Evolutionary conservation across 2,888 invertebrate species (phyloP).

Genomic region (Melipona bicolor): DNA sequence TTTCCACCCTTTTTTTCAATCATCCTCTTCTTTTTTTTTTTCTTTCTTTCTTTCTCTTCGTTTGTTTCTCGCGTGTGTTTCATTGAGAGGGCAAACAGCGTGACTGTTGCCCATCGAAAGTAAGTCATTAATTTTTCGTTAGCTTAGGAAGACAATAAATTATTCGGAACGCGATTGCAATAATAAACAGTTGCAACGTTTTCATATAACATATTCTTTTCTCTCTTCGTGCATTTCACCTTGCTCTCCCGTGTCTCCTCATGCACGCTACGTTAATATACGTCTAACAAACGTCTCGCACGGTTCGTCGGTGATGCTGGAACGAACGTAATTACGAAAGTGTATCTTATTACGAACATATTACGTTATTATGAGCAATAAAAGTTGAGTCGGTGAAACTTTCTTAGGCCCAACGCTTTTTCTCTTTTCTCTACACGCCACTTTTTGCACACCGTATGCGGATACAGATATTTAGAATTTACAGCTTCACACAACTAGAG

Average conservation of each 20-base stretch:
- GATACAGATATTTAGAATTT: slow-evolving; percentile 82
- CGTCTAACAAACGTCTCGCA: slow-evolving; percentile 67
- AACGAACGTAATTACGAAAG: slow-evolving; percentile 75
- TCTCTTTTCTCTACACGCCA: neutral
- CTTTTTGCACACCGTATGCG: slow-evolving; percentile 57
- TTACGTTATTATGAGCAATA: slow-evolving; percentile 79
- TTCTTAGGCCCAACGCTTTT: slow-evolving; percentile 68
- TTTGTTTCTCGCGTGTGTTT: slow-evolving; percentile 14
- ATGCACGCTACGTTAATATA: slow-evolving; percentile 56
- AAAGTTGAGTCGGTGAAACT: slow-evolving; percentile 77
- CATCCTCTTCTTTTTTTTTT: neutral
- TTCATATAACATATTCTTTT: neutral
- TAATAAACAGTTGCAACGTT: slow-evolving; percentile 60
- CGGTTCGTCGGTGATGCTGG: slow-evolving; percentile 62
- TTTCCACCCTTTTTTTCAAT: neutral
- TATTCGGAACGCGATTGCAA: slow-evolving; percentile 68
- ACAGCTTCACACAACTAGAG: slow-evolving; percentile 62
- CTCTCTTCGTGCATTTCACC: neutral
- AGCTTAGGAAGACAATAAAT: slow-evolving; percentile 78
- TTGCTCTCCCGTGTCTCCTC: slow-evolving; percentile 10
- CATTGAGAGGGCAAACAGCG: slow-evolving; percentile 49
- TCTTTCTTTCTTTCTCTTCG: slow-evolving; percentile 12
- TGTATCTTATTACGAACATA: slow-evolving; percentile 80
- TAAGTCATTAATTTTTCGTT: slow-evolving; percentile 61
- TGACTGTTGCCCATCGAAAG: slow-evolving; percentile 46